These are phyloP conservation scores for Piaya cayana DNA, from an alignment of 2,113 vertebrate genomes.

Conservation along the genomic window DNA sequence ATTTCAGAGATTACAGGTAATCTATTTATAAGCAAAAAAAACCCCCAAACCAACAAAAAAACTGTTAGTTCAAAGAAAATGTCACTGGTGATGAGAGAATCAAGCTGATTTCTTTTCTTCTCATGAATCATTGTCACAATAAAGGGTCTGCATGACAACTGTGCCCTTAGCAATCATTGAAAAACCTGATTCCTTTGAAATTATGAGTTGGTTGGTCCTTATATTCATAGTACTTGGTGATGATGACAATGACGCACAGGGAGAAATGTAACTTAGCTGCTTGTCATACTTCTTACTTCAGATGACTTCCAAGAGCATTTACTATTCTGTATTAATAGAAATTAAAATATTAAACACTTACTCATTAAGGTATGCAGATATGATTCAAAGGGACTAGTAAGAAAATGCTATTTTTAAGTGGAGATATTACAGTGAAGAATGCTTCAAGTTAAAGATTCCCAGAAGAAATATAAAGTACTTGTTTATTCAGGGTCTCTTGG, in stretches of 20 bases:
- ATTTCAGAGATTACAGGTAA: conserved; percentile 1
- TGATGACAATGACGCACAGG: conserved; percentile 1
- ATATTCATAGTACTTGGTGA: background rate
- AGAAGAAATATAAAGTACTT: conserved; percentile 19
- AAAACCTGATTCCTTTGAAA: conserved; percentile 39
- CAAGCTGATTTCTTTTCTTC: conserved; percentile 53
- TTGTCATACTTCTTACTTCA: background rate
- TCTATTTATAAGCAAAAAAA: conserved; percentile 14
- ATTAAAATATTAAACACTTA: conserved; percentile 63
- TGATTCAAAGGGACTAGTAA: background rate
- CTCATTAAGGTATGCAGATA: conserved; percentile 47
- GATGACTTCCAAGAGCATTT: conserved; percentile 33
- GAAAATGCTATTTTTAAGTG: conserved; percentile 35
- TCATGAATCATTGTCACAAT: conserved; percentile 48
- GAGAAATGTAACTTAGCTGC: background rate
- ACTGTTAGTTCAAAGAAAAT: conserved; percentile 42
- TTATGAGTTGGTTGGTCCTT: conserved; percentile 10
- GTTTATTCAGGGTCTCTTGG: conserved; percentile 15
- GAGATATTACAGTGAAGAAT: background rate
- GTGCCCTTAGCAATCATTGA: conserved; percentile 46
- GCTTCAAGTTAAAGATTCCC: background rate
- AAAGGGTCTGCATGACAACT: conserved; percentile 34
- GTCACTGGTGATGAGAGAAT: conserved; percentile 31
- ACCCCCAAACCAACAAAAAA: background rate
- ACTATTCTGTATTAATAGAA: conserved; percentile 52